Evolutionary conservation across 1,140 invertebrate species (phyloP), one percentile per base, ranked within the genome.

Genomic region (Planococcus citri): DNA sequence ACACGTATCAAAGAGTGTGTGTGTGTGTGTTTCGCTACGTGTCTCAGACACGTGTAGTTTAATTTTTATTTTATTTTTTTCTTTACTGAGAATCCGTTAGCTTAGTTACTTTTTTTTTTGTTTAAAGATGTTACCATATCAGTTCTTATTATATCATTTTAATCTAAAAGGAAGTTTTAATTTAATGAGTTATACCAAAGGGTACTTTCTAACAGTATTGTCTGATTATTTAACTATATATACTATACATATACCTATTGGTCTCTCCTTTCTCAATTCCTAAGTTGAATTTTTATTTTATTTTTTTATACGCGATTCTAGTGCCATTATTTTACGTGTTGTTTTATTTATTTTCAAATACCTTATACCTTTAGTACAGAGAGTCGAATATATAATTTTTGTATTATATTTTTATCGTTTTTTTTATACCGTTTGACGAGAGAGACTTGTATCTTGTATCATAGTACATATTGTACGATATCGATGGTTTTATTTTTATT

Each of bases 101-200:
- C 60, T 64, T 64, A 64, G 41, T 33, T 33, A 17, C n/a, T 51
- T 64, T 27, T 25, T 64, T 64, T 64, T 64, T 64, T n/a, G n/a
- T n/a, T n/a, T n/a, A n/a, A 25, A 64, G 6, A 64, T 64, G 60
- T 64, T 64, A 64, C 60, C 60, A 64, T 64, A 64, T 64, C 60
- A 64, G 60, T 64, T 64, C 60, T 64, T 64, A 51, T n/a, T 64
- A 64, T 64, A 64, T 64, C 60, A 64, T n/a, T n/a, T n/a, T 64
- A 17, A 64, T 14, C 10, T 64, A 25, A 64, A n/a, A 17, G 25
- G 9, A 64, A 64, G n/a, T 51, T 64, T 4, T 64, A 60, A 64
- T 64, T 64, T 25, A 25, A 24, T 25, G 25, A 25, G 10, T 24
- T 64, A 64, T 64, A 64, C 60, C 60, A 64, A 64, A 64, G 60